Evolutionary conservation across 2,797 vertebrate species (phyloP), one percentile per base, ranked within the genome.

Genomic region (Labroides dimidiatus): DNA sequence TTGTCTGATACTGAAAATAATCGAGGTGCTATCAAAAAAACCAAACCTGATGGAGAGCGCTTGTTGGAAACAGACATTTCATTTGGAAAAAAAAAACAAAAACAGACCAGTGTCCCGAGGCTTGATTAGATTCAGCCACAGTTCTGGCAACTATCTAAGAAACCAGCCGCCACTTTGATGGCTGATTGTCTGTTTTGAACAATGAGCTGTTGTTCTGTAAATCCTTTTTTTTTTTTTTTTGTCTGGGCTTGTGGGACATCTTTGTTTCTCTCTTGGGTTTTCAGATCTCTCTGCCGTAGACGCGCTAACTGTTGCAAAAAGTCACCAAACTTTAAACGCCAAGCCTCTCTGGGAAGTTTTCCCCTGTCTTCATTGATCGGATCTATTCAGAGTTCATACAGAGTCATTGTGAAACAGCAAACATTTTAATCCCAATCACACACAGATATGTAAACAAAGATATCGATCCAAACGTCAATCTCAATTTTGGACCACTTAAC

Each of bases 261-360:
- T 86, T 82, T 68, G 66, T 39, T 72, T 84, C 42, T 73, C 53
- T 82, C 43, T 72, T 79, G 91, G 90, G 90, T 93, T 94, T 93
- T 93, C 88, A 93, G 91, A 89, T 90, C 86, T 90, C 10, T 87
- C 79, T 84, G 84, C 79, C 48, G 71, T 14, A 48, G 59, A 50
- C 41, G 23, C 55, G 4, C 30, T 33, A 33, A 33, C 30, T 45
- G 11, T 71, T 50, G 10, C 52, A 11, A 36, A 53, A 20, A 20
- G 17, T 43, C 33, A 8, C n/a, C 41, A 52, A 16, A 59, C 12
- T 3, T 9, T 42, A 0, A 80, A 72, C 62, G n/a, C 41, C 14
- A 17, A 48, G 33, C 39, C 20, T 70, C 52, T 45, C 14, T 54
- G 33, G 42, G 27, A 78, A 75, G 27, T 27, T 16, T 52, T 36